These are phyloP conservation scores for Nyctibius grandis DNA, from an alignment of 2,797 vertebrate genomes.

Conservation along the genomic window DNA sequence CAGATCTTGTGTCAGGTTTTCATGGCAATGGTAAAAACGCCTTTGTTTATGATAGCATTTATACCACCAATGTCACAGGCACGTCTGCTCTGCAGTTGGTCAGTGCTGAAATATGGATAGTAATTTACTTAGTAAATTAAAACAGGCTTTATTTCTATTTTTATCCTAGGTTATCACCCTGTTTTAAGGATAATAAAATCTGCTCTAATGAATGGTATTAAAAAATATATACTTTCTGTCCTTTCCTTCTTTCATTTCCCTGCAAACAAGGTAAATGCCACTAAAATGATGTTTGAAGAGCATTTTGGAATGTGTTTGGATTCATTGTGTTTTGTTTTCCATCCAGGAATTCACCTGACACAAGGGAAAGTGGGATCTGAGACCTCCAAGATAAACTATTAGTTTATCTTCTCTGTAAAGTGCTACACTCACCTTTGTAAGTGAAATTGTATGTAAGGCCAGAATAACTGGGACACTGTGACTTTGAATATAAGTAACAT, in stretches of 20 bases:
- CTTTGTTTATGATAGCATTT: not conserved
- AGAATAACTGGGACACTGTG: not conserved
- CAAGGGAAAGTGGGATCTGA: not conserved
- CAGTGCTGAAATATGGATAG: not conserved
- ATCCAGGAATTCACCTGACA: conserved; percentile 1
- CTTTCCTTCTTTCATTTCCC: not conserved
- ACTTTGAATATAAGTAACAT: conserved; percentile 12
- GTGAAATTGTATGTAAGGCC: not conserved
- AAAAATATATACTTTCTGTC: not conserved
- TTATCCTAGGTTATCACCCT: not conserved
- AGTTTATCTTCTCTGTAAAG: not conserved
- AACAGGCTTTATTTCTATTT: not conserved
- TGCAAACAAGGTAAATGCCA: not conserved
- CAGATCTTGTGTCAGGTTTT: not conserved
- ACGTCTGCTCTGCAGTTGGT: conserved; percentile 1
- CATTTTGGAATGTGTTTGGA: not conserved
- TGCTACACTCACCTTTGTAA: conserved; percentile 25
- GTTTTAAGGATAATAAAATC: not conserved
- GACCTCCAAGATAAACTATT: not conserved
- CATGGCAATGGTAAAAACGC: not conserved
- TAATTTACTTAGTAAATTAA: not conserved
- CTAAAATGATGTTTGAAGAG: not conserved
- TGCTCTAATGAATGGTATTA: not conserved
- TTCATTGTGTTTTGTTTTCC: conserved; percentile 8
- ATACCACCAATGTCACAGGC: not conserved